Percentiles rank a stretch among this genome's conserved stretches.
Evolutionary conservation across 2,797 vertebrate species (phyloP).

Genomic region (Chaenodraco wilsoni): DNA sequence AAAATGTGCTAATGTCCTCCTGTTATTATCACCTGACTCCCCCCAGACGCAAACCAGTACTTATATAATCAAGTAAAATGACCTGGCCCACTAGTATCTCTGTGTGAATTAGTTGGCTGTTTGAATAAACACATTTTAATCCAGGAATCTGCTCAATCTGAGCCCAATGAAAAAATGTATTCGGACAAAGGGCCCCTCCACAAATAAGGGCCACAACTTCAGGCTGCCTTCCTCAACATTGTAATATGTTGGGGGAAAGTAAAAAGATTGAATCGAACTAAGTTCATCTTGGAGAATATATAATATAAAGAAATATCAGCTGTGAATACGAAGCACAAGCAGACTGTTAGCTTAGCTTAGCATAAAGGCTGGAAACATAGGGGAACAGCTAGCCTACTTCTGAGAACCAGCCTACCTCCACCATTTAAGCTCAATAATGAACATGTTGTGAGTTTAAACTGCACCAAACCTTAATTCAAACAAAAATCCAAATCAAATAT

Average conservation of each 20-base stretch:
- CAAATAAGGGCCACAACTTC: too few relatives aligned
- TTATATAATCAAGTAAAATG: background rate
- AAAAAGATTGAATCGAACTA: too few relatives aligned
- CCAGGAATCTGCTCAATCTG: background rate
- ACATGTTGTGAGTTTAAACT: too few relatives aligned
- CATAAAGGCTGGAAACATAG: background rate
- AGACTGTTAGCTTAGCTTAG: constrained; percentile 1
- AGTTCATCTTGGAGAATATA: too few relatives aligned
- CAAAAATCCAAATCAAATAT: background rate
- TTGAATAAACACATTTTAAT: background rate
- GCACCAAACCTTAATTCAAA: too few relatives aligned
- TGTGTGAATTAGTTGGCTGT: background rate
- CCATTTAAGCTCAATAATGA: too few relatives aligned
- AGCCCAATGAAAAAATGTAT: background rate
- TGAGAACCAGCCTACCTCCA: background rate
- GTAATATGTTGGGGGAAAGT: background rate
- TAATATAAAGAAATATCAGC: too few relatives aligned
- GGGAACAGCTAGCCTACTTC: background rate
- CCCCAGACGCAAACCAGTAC: background rate
- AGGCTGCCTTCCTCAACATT: background rate
- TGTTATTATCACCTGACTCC: background rate
- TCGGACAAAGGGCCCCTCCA: rapidly evolving
- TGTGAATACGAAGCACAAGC: background rate
- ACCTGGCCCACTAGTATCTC: background rate
- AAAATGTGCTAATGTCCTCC: too few relatives aligned